These are phyloP conservation scores for Apostichopus leukothele DNA, from an alignment of 53 echinoderm and acorn worm genomes.

Conservation along the genomic window DNA sequence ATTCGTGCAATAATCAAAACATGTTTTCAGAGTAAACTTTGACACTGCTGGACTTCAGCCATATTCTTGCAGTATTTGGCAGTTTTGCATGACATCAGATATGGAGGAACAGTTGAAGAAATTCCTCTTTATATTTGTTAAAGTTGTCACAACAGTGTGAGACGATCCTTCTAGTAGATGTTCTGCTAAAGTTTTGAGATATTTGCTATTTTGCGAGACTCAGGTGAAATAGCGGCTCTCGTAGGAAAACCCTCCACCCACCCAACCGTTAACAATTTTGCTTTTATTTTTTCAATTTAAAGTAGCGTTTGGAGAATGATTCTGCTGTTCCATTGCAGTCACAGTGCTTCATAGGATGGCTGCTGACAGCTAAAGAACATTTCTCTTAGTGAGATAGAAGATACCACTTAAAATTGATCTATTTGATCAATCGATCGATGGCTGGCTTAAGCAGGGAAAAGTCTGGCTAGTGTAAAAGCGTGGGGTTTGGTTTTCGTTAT, in stretches of 20 bases:
- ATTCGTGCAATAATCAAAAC: too few species aligned
- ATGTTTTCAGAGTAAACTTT: too few species aligned
- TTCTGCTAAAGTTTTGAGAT: too few species aligned
- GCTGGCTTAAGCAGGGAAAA: neutral
- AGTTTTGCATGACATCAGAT: too few species aligned
- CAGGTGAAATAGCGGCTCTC: too few species aligned
- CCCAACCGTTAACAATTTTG: neutral
- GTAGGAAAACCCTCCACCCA: neutral
- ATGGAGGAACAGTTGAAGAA: too few species aligned
- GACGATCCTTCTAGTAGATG: too few species aligned
- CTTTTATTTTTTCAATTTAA: constrained; percentile 39
- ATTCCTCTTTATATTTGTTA: too few species aligned
- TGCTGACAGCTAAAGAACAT: neutral
- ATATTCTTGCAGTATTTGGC: too few species aligned
- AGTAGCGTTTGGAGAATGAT: constrained; percentile 35
- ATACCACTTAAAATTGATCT: neutral
- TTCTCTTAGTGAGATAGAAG: constrained; percentile 9
- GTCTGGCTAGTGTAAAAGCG: neutral
- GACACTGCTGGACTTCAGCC: too few species aligned
- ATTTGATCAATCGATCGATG: neutral
- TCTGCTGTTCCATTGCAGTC: constrained; percentile 40
- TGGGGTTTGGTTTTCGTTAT: neutral
- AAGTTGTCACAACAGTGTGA: too few species aligned
- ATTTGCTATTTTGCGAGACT: too few species aligned
- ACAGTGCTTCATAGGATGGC: constrained; percentile 36